Conservation (phyloP, 2,113 vertebrate genomes). For the Regulus satrapa region DNA sequence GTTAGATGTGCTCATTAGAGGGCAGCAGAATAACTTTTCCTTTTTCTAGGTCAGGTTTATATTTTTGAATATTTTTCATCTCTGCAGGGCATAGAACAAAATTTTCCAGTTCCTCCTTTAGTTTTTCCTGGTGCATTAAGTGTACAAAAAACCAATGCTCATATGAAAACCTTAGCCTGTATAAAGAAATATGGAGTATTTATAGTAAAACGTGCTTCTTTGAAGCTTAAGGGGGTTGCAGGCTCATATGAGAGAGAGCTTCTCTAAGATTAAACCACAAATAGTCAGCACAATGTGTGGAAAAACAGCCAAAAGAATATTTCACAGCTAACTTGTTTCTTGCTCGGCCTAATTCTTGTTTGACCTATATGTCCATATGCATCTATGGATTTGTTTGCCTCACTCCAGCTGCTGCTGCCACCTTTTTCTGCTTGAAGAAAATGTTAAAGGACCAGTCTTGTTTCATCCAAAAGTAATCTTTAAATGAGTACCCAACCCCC, state of each 20-base stretch:
- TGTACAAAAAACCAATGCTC: not conserved
- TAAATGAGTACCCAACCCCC: not conserved
- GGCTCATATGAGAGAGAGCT: not conserved
- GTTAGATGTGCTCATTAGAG: conserved; percentile 47
- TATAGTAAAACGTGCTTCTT: not conserved
- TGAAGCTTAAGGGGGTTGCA: not conserved
- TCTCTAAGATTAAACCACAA: not conserved
- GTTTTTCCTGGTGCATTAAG: not conserved
- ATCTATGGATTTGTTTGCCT: not conserved
- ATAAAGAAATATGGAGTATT: not conserved
- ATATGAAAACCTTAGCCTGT: not conserved
- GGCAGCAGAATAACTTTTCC: conserved; percentile 48
- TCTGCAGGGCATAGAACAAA: not conserved
- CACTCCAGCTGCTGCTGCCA: not conserved
- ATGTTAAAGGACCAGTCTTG: not conserved
- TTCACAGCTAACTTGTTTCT: not conserved
- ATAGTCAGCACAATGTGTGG: not conserved
- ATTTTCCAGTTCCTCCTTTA: not conserved
- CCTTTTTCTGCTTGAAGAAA: conserved; percentile 6
- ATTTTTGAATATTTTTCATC: conserved; percentile 1
- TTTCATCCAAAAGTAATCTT: not conserved
- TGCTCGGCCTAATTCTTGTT: not conserved
- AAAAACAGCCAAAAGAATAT: not conserved
- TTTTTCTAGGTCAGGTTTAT: conserved; percentile 45
- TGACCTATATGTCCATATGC: conserved; percentile 10